Base-by-base conservation (phyloP, 2,797 vertebrate species). In the Echeneis naucrates region DNA sequence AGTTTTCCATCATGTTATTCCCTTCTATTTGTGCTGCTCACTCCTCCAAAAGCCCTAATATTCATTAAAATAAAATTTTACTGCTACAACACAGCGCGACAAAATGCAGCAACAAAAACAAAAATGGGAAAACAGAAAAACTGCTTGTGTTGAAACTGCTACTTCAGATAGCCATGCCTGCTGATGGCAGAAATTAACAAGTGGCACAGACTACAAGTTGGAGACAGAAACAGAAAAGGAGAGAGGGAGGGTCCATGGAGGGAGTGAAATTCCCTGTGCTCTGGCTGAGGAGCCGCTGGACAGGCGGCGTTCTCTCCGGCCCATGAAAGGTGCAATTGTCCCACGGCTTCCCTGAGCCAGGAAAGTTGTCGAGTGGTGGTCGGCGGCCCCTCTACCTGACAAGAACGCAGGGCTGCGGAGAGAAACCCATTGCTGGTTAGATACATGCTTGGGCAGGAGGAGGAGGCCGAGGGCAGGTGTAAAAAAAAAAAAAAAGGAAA, bases 271-370 rank as follows among this genome's bases (percentile, higher is more conserved):
- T 87, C 88, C 84, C 85, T 84, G 84, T 78, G 71, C 80, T 71
- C 2, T 5, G 70, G 84, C 78, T 73, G 45, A 65, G 80, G 84
- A 90, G 92, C 90, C 51, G 80, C 87, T 81, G 87, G 80, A 81
- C 85, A 80, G 87, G 81, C 84, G 71, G 83, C 85, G 89, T 91
- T 92, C 89, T 90, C 91, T 79, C 84, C 84, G 63, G 82, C 75
- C 84, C 87, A 95, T 95, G 94, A 95, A 95, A 95, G 94, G 91
- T 88, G 85, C 82, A 90, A 94, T 95, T 95, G 94, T 95, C 90
- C 81, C 26, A 68, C 59, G 77, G 85, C 80, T 89, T 93, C 86
- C 82, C 75, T 4, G 82, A 91, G 94, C 93, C 93, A 95, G 94
- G 94, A 95, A 95, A 95, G 93, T 94, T 95, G 91, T 92, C 91